Evolutionary conservation across 2,888 invertebrate genomes (phyloP).

Genomic region (Margaritifera margaritifera): DNA sequence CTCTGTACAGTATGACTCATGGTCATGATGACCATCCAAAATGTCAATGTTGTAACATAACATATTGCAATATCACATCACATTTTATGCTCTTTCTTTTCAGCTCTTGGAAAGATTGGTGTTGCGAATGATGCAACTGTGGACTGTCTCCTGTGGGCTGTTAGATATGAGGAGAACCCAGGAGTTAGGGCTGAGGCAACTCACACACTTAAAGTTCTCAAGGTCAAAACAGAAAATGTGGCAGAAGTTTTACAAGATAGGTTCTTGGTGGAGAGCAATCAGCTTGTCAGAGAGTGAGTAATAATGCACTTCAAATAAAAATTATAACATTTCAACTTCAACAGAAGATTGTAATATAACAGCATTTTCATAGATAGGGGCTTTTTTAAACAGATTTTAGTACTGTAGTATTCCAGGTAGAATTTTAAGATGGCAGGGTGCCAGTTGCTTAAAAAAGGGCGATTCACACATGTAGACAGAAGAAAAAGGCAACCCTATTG

Average conservation of each 20-base stretch:
- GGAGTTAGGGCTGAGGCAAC: conserved; percentile 72
- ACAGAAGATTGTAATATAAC: background rate
- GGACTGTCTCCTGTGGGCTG: conserved; percentile 69
- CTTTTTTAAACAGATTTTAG: no score
- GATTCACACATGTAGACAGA: no score
- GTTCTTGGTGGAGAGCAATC: conserved; percentile 67
- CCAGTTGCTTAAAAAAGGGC: no score
- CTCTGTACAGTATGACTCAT: no score
- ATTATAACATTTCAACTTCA: background rate
- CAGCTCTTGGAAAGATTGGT: conserved; percentile 70
- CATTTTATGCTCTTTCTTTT: conserved; percentile 7
- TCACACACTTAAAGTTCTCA: conserved; percentile 63
- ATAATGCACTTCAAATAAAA: background rate
- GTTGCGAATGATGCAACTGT: conserved; percentile 56
- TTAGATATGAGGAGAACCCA: conserved; percentile 69
- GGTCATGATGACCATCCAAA: no score
- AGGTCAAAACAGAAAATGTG: conserved; percentile 61
- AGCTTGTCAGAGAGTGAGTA: conserved; percentile 68
- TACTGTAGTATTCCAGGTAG: no score
- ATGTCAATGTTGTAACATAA: no score
- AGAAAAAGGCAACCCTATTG: no score
- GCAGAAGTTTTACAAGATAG: conserved; percentile 68
- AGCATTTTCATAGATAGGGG: no score
- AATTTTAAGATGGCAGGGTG: no score
- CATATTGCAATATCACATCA: no score